phyloP scores from a whole-genome alignment of 2,797 vertebrate species.

The Acestrorhynchus altus region DNA sequence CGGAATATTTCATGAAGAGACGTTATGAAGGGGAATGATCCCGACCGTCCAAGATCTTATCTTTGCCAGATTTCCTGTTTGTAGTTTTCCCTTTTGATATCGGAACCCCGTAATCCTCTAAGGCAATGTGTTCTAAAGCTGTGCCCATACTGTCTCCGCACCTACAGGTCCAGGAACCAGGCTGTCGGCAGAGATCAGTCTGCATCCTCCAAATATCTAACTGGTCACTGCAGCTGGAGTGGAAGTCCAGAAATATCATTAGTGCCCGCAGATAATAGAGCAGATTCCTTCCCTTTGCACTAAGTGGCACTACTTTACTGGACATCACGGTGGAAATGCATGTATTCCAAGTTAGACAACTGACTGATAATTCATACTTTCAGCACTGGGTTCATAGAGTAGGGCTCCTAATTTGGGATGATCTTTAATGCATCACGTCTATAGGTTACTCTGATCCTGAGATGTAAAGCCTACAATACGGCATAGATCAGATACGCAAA shows the following conservation, averaged over 20 bases:
- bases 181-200: conserved; percentile 34
- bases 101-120: background rate
- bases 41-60: too few species aligned
- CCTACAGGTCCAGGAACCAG: conserved; percentile 5
- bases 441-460: too few species aligned
- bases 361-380: too few species aligned
- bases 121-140: background rate
- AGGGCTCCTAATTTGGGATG: too few species aligned
- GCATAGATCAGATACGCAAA: too few species aligned
- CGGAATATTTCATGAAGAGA: too few species aligned
- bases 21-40: too few species aligned
- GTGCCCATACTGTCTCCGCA: background rate
- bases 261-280: conserved; percentile 53
- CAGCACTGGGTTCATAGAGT: too few species aligned
- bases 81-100: background rate
- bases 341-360: too few species aligned
- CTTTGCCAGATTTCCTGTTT: too few species aligned
- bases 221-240: conserved; percentile 40
- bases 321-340: background rate
- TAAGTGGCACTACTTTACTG: background rate
- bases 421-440: too few species aligned
- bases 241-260: conserved; percentile 54
- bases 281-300: conserved; percentile 48
- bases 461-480: too few species aligned
- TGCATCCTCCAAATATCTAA: conserved; percentile 52